These are phyloP conservation scores for Oegoconia quadripuncta DNA, from an alignment of 2,888 invertebrate species.

Conservation along the genomic window DNA sequence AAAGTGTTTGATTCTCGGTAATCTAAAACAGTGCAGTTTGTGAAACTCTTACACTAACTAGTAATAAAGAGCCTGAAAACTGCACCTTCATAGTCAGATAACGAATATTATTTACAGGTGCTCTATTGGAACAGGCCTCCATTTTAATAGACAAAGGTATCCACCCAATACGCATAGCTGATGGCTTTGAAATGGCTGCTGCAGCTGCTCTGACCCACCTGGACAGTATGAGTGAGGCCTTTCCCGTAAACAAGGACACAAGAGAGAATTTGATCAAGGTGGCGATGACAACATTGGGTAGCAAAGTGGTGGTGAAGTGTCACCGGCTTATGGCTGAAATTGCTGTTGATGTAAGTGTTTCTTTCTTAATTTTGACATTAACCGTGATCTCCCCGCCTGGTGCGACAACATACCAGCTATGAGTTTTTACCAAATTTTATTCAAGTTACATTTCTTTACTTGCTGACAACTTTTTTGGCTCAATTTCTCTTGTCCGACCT, in stretches of 20 bases:
- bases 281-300: slow-evolving; percentile 98
- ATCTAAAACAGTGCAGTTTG: too few species aligned
- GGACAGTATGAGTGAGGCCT: slow-evolving; percentile 92
- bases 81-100: too few species aligned
- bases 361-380: too few species aligned
- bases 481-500: too few species aligned
- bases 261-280: slow-evolving; percentile 94
- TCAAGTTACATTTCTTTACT: too few species aligned
- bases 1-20: too few species aligned
- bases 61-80: too few species aligned
- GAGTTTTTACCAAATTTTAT: too few species aligned
- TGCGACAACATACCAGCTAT: too few species aligned
- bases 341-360: slow-evolving; percentile 84
- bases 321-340: slow-evolving; percentile 99
- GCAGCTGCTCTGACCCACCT: slow-evolving; percentile 91
- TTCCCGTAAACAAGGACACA: slow-evolving; percentile 90
- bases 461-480: too few species aligned
- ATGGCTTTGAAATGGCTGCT: slow-evolving; percentile 98
- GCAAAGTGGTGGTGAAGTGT: slow-evolving; percentile 98
- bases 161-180: slow-evolving; percentile 98
- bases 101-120: slow-evolving; percentile 78
- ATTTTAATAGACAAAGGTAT: slow-evolving; percentile 96
- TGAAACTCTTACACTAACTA: too few species aligned
- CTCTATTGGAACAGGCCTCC: slow-evolving; percentile 97
- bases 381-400: too few species aligned